Evolutionary conservation across 2,888 invertebrate species (phyloP).

Genomic region (Pherbina coryleti): DNA sequence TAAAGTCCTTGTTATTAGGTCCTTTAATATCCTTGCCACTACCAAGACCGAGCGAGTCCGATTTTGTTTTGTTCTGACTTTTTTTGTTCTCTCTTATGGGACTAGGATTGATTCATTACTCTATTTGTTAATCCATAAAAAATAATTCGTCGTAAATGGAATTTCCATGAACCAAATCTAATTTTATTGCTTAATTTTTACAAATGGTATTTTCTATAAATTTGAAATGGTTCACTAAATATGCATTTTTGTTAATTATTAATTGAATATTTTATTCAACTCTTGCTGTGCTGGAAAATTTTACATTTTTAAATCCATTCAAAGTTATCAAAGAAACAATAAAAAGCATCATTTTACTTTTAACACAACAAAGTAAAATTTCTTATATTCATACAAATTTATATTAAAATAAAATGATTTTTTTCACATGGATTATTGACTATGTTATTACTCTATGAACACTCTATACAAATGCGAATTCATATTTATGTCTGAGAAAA

Average conservation of each 20-base stretch:
- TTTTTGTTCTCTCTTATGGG: slow-evolving; percentile 21
- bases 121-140: slow-evolving; percentile 50
- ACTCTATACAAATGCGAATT: too few relatives aligned
- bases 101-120: slow-evolving; percentile 61
- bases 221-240: neutral
- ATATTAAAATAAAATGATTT: too few relatives aligned
- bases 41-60: slow-evolving; percentile 36
- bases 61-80: neutral
- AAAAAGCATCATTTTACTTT: too few relatives aligned
- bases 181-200: slow-evolving; percentile 70
- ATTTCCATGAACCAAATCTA: slow-evolving; percentile 68
- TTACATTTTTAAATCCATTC: slow-evolving; percentile 58
- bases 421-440: too few relatives aligned
- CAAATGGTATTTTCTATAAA: slow-evolving; percentile 40
- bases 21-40: slow-evolving; percentile 31
- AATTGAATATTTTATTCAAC: slow-evolving; percentile 51
- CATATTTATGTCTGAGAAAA: too few relatives aligned
- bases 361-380: too few relatives aligned
- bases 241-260: slow-evolving; percentile 13
- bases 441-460: too few relatives aligned
- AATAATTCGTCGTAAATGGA: slow-evolving; percentile 39
- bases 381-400: too few relatives aligned
- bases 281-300: slow-evolving; percentile 59
- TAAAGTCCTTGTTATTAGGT: neutral
- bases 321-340: slow-evolving; percentile 46